Percentiles rank a stretch among this genome's conserved stretches.
Conservation (phyloP, 2,888 invertebrate species). For the Rapana venosa region DNA sequence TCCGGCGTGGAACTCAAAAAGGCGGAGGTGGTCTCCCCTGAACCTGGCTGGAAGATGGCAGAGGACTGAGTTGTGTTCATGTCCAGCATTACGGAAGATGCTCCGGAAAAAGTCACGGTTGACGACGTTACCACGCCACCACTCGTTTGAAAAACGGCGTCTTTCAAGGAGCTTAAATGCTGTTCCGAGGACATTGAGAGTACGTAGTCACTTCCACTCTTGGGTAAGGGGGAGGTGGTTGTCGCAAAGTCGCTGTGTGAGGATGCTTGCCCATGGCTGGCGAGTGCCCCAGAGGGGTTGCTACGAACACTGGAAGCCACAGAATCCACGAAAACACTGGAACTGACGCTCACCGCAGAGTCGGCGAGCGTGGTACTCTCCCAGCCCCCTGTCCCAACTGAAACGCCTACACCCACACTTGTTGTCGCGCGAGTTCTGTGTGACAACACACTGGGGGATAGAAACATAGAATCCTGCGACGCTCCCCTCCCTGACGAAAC, state of each 20-base stretch:
- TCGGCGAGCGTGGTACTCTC: neutral
- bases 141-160: no score
- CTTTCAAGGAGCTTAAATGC: neutral
- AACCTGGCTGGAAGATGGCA: neutral
- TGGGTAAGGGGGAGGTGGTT: neutral
- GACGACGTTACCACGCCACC: neutral
- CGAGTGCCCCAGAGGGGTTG: neutral
- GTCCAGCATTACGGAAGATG: neutral
- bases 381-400: neutral
- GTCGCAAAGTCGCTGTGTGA: neutral
- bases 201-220: neutral
- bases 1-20: neutral
- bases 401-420: neutral
- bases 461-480: neutral
- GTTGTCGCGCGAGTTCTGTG: neutral
- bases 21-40: neutral
- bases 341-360: neutral
- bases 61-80: constrained; percentile 7
- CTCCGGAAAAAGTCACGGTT: neutral
- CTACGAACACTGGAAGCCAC: constrained; percentile 13
- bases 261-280: neutral
- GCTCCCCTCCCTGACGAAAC: neutral
- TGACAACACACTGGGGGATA: neutral
- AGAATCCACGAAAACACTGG: neutral
- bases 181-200: neutral